phyloP scores from a whole-genome alignment of 2,113 vertebrate species.

The human region DNA sequence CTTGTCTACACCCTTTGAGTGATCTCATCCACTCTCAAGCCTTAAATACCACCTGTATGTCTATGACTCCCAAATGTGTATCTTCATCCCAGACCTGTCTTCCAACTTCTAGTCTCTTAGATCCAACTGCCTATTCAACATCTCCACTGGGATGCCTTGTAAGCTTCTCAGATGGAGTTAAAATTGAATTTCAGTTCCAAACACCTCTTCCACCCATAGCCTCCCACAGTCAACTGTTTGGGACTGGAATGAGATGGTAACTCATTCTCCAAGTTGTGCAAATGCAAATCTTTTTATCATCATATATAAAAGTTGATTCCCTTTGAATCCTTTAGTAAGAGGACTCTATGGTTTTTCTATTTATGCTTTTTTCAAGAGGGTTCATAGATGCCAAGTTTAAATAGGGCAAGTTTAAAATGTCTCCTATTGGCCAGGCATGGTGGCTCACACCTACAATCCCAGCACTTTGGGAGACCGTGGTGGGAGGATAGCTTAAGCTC shows the following conservation, averaged over 20 bases:
- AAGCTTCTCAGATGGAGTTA: neutral
- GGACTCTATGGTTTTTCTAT: neutral
- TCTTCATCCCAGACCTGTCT: neutral
- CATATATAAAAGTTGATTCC: neutral
- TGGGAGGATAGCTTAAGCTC: no score
- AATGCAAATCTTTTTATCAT: neutral
- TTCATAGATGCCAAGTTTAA: neutral
- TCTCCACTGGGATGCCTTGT: neutral
- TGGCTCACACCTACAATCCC: no score
- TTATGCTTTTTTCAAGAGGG: neutral
- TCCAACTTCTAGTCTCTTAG: neutral
- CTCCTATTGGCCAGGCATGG: neutral
- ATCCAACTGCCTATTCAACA: neutral
- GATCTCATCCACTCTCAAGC: neutral
- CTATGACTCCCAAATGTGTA: neutral
- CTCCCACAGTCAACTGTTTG: neutral
- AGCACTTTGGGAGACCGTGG: no score
- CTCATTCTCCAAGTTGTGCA: neutral
- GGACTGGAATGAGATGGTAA: neutral
- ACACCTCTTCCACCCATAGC: neutral
- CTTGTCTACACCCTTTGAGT: neutral
- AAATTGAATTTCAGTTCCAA: neutral
- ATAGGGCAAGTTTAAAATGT: neutral
- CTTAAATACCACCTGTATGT: neutral
- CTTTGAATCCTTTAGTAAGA: neutral